Evolutionary conservation across 2,888 invertebrate genomes (phyloP).

Genomic region (Drosophila mayaguana): DNA sequence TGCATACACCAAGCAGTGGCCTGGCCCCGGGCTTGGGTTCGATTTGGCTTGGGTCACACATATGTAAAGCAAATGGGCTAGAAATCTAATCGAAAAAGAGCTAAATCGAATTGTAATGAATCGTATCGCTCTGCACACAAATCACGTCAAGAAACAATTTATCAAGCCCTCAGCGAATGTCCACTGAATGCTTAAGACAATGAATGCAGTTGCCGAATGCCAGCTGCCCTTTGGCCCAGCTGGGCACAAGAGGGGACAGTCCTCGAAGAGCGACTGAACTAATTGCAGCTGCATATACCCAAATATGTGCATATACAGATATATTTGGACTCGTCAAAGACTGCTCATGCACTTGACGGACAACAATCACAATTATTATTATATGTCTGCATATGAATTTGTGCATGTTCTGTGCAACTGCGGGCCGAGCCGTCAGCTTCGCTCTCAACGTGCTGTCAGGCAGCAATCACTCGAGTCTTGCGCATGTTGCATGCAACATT

Average conservation of each 20-base stretch:
- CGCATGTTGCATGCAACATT: constrained; percentile 77
- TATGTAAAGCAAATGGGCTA: constrained; percentile 28
- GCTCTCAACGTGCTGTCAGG: constrained; percentile 65
- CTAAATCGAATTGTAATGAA: constrained; percentile 52
- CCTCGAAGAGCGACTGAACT: constrained; percentile 7
- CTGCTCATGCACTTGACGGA: constrained; percentile 60
- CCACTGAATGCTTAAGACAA: constrained; percentile 54
- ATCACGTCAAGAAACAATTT: constrained; percentile 73
- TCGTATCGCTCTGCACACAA: constrained; percentile 60
- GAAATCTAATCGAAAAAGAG: constrained; percentile 65
- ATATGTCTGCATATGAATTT: constrained; percentile 9
- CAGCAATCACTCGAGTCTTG: constrained; percentile 66
- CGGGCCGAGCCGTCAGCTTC: not conserved
- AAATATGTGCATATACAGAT: not conserved
- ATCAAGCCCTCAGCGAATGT: constrained; percentile 48
- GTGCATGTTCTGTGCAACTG: constrained; percentile 20
- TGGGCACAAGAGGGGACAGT: constrained; percentile 14
- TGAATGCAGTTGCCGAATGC: constrained; percentile 66
- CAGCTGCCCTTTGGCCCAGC: not conserved
- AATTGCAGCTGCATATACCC: not conserved
- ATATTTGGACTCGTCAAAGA: constrained; percentile 16
- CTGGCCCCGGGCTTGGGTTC: constrained; percentile 6
- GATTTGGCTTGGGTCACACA: not conserved
- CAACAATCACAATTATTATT: constrained; percentile 44
- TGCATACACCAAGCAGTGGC: constrained; percentile 47